phyloP scores from a whole-genome alignment of 1,140 invertebrate species.

The Trialeurodes vaporariorum region DNA sequence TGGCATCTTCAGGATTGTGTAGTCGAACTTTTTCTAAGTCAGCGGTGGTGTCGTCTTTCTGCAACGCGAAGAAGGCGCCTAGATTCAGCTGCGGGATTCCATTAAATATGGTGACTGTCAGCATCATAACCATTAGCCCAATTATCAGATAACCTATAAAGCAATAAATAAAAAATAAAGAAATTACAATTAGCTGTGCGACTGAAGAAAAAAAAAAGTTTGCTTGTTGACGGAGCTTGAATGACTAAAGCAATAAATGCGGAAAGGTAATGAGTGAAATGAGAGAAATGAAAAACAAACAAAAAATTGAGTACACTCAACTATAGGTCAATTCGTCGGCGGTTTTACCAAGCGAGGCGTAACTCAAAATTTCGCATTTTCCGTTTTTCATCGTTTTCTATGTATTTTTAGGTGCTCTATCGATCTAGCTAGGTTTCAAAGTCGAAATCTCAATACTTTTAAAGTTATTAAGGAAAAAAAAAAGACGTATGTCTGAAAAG shows the following conservation, averaged over 20 bases:
- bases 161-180: background rate
- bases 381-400: no score
- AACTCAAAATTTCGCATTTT: no score
- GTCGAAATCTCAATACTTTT: no score
- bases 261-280: background rate
- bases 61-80: conserved; percentile 58
- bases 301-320: background rate
- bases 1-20: conserved; percentile 34
- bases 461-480: no score
- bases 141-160: conserved; percentile 59
- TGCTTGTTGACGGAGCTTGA: no score
- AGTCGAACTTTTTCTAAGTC: conserved; percentile 51
- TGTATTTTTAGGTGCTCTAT: no score
- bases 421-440: no score
- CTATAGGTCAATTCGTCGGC: background rate
- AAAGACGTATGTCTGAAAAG: no score
- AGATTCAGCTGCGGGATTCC: conserved; percentile 78
- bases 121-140: conserved; percentile 71
- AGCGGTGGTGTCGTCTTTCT: conserved; percentile 40
- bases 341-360: background rate
- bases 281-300: background rate
- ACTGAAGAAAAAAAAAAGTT: no score
- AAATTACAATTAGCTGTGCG: background rate
- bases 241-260: no score
- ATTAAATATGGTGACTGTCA: conserved; percentile 67